phyloP scores from a whole-genome alignment of 2,888 invertebrate species.

The Cheiracanthium punctorium region DNA sequence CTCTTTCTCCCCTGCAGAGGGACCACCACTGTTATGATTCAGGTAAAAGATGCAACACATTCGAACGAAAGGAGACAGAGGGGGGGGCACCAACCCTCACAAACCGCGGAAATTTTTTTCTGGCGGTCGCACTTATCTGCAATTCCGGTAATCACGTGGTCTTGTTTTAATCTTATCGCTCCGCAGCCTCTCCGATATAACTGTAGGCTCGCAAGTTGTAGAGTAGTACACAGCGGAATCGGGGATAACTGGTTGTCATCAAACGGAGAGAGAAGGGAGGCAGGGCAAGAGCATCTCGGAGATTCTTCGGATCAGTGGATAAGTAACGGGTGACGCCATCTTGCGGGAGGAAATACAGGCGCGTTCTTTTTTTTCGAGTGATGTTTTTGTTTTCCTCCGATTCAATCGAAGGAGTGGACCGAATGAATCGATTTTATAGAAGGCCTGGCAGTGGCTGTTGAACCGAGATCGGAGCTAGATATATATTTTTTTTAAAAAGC shows the following conservation, averaged over 20 bases:
- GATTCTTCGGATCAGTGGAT: constrained; percentile 49
- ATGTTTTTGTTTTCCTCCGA: not conserved
- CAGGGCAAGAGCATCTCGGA: too few species aligned
- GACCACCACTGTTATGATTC: too few species aligned
- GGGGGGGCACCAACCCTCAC: not conserved
- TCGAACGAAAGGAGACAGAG: too few species aligned
- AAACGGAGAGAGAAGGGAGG: not conserved
- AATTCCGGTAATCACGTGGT: constrained; percentile 52
- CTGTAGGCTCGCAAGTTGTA: constrained; percentile 28
- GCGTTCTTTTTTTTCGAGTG: not conserved
- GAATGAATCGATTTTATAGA: not conserved
- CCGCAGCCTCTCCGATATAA: not conserved
- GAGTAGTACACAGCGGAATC: not conserved
- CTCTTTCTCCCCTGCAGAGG: constrained; percentile 39
- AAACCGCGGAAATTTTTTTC: not conserved
- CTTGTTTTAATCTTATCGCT: constrained; percentile 33
- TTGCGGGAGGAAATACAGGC: constrained; percentile 5
- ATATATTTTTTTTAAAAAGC: too few species aligned
- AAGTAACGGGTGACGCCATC: constrained; percentile 53
- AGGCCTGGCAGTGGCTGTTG: too few species aligned
- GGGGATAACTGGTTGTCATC: constrained; percentile 49
- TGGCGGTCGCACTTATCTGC: not conserved
- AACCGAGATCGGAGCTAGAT: too few species aligned
- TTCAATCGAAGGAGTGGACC: not conserved
- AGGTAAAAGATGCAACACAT: constrained; percentile 51